Percentiles rank a stretch among this genome's conserved stretches.
Conservation (phyloP, 2,888 invertebrate species). For the Nephrotoma guestfalica region DNA sequence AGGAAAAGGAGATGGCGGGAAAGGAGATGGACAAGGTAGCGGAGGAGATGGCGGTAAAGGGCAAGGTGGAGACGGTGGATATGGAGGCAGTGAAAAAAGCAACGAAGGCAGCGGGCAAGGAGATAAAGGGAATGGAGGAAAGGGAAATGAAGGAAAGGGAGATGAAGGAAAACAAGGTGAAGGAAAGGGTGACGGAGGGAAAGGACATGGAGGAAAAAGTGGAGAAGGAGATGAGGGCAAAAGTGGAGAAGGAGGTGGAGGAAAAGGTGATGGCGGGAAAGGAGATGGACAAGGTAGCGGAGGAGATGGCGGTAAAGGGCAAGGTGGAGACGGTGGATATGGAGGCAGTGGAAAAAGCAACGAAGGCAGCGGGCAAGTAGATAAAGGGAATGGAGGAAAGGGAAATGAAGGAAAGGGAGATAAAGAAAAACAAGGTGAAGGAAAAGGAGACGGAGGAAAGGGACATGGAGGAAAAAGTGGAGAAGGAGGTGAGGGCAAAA, state of each 20-base stretch:
- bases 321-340: neutral
- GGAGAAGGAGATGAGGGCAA: conserved; percentile 1
- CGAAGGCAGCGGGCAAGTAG: too few relatives aligned
- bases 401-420: conserved; percentile 10
- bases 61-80: conserved; percentile 14
- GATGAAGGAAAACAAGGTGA: neutral
- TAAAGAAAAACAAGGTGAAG: conserved; percentile 1
- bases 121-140: neutral
- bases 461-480: too few relatives aligned
- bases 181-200: conserved; percentile 4
- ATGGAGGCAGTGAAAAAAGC: conserved; percentile 11
- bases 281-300: too few relatives aligned
- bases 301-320: neutral
- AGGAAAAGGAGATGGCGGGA: neutral
- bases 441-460: neutral
- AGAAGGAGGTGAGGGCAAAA: neutral
- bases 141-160: neutral
- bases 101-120: neutral
- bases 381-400: too few relatives aligned
- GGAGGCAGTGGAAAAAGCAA: too few relatives aligned
- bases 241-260: too few relatives aligned
- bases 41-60: conserved; percentile 9
- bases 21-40: conserved; percentile 9
- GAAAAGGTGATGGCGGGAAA: too few relatives aligned
- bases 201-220: neutral